Evolutionary conservation across 2,797 vertebrate genomes (phyloP).

Genomic region (Rhynchotus rufescens): DNA sequence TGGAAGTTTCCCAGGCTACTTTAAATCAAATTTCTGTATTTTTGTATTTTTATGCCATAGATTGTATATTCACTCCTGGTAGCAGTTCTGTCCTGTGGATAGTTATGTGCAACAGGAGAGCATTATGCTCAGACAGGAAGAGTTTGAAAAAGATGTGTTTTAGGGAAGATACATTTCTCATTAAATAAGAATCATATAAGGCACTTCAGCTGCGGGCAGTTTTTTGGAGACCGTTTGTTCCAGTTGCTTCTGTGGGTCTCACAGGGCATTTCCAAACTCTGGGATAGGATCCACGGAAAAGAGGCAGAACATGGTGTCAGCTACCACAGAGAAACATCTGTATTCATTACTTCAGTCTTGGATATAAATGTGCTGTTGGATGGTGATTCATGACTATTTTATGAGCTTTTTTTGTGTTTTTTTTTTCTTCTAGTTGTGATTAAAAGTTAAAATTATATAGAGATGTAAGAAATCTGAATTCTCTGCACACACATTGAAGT

Average conservation of each 20-base stretch:
- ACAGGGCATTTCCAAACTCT: not conserved
- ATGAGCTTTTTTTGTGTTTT: too few relatives aligned
- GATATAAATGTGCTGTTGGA: not conserved
- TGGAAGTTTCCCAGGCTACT: not conserved
- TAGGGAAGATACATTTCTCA: not conserved
- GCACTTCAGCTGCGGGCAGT: not conserved
- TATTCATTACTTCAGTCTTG: rapidly evolving
- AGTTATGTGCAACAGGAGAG: not conserved
- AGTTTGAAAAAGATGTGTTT: not conserved
- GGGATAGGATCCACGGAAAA: not conserved
- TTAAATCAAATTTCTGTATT: not conserved
- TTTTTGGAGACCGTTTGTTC: not conserved
- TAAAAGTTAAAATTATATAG: not conserved
- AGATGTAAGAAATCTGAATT: not conserved
- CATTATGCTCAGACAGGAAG: not conserved
- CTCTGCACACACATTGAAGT: not conserved
- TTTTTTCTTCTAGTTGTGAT: not conserved
- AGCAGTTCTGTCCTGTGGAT: not conserved
- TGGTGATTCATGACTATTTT: not conserved
- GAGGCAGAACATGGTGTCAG: not conserved
- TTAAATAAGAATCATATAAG: not conserved
- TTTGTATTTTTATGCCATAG: not conserved
- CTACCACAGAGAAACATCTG: not conserved
- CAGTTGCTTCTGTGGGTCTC: not conserved
- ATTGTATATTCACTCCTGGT: not conserved